Evolutionary conservation across 2,888 invertebrate species (phyloP).

Genomic region (Rhodophaea formosa): DNA sequence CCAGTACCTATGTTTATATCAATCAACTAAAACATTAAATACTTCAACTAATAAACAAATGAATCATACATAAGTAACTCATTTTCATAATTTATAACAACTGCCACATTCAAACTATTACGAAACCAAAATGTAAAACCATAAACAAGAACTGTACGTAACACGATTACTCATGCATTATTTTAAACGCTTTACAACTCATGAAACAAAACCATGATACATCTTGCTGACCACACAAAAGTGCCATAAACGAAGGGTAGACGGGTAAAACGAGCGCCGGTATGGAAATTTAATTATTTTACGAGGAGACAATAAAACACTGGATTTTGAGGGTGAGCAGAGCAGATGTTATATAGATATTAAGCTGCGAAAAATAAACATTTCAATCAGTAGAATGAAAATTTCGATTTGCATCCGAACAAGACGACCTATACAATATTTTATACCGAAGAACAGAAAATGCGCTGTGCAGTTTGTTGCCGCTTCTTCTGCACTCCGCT

Average conservation of each 20-base stretch:
- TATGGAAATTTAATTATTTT: conserved; percentile 69
- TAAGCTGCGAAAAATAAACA: background rate
- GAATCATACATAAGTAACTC: too few relatives aligned
- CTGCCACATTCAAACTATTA: too few relatives aligned
- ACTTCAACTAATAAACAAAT: too few relatives aligned
- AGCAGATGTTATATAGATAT: background rate
- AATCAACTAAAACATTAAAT: too few relatives aligned
- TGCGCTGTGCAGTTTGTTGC: too few relatives aligned
- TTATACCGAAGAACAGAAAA: too few relatives aligned
- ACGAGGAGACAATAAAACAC: conserved; percentile 34
- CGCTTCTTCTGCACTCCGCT: too few relatives aligned
- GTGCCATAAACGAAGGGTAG: conserved; percentile 21
- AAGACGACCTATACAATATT: too few relatives aligned
- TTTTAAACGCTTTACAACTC: conserved; percentile 10
- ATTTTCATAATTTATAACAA: too few relatives aligned
- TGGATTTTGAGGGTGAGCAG: conserved; percentile 15
- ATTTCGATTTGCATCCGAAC: too few relatives aligned
- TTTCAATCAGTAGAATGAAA: too few relatives aligned
- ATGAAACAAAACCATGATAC: conserved; percentile 4
- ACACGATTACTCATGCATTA: conserved; percentile 1
- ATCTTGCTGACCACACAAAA: conserved; percentile 19
- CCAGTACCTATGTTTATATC: too few relatives aligned
- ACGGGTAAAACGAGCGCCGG: conserved; percentile 40
- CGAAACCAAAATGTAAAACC: background rate
- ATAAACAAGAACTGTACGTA: background rate